Evolutionary conservation across 2,797 vertebrate species (phyloP), one percentile per base, ranked within the genome.

Genomic region (Lerista edwardsae): DNA sequence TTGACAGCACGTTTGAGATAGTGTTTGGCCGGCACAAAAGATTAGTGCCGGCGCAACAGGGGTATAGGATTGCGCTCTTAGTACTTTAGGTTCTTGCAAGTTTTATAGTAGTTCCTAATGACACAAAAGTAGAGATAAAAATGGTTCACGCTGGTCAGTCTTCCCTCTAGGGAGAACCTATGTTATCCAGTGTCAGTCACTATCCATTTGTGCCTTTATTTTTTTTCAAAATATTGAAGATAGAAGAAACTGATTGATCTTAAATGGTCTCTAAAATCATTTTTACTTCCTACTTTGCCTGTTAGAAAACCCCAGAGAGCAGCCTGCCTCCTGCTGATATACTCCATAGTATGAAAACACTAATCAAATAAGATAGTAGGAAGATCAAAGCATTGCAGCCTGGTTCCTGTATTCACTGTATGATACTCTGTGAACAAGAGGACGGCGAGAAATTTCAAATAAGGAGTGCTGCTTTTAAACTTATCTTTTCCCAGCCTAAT

Each of bases 301-400:
- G 94, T 95, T 95, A 94, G 93, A 94, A 85, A 92, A 88, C 90
- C 92, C 94, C 88, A 93, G 94, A 92, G 92, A 95, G 93, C 94
- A 95, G 93, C 91, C 91, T 93, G 89, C 87, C 91, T 92, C 95
- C 94, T 94, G 93, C 94, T 94, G 95, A 94, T 94, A 90, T 86
- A 92, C 92, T 92, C 91, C 87, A 90, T 93, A 95, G 91, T 94
- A 93, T 94, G 93, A 94, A 95, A 95, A 95, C 91, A 95, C 91
- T 95, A 95, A 95, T 95, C 94, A 95, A 95, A 95, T 91, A 93
- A 95, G 93, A 93, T 87, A 93, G 91, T 90, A 91, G 91, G 93
- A 93, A 94, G 94, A 95, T 94, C 94, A 95, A 94, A 96, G 94
- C 78, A 76, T 73, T 75, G 88, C 85, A 85, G 89, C 93, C 91